A percentile compares a stretch with the other conserved stretches of the same genome.
Conservation (phyloP, 1,140 invertebrate species). For the Steinernema khuongi region DNA sequence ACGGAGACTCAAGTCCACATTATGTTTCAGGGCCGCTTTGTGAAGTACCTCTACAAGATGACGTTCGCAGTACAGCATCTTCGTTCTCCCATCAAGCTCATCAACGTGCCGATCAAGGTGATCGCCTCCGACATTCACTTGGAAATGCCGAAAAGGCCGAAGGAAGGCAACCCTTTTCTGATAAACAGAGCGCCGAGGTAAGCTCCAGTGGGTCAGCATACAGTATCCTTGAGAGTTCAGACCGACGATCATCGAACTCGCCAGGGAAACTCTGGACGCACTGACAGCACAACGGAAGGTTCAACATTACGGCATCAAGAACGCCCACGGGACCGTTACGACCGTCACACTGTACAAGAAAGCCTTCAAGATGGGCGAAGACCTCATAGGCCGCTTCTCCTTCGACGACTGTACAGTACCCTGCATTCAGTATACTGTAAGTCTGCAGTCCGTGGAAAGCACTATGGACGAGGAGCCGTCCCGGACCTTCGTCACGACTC, state of each 20-base stretch:
- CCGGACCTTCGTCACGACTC: slow-evolving; percentile 15
- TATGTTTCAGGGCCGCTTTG: slow-evolving; percentile 47
- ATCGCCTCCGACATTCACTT: slow-evolving; percentile 24
- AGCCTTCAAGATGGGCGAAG: slow-evolving; percentile 54
- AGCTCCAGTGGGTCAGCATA: slow-evolving; percentile 27
- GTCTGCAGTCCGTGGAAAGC: slow-evolving; percentile 32
- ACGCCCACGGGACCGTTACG: slow-evolving; percentile 39
- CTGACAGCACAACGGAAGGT: slow-evolving; percentile 39
- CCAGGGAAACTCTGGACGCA: slow-evolving; percentile 35
- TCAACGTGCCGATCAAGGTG: slow-evolving; percentile 37
- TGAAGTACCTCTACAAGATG: slow-evolving; percentile 49
- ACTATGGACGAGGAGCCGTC: slow-evolving; percentile 25
- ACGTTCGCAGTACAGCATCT: slow-evolving; percentile 55
- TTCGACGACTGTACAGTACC: slow-evolving; percentile 37
- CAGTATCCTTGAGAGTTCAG: not conserved
- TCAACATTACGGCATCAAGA: slow-evolving; percentile 44
- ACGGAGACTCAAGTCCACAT: slow-evolving; percentile 16
- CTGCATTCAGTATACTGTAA: slow-evolving; percentile 40
- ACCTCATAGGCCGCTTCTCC: slow-evolving; percentile 38
- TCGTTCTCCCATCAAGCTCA: slow-evolving; percentile 49
- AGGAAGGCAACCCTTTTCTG: slow-evolving; percentile 45
- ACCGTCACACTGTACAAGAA: slow-evolving; percentile 48
- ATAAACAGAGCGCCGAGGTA: slow-evolving; percentile 36
- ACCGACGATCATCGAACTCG: slow-evolving; percentile 21
- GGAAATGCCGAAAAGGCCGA: slow-evolving; percentile 12